Percentiles rank a stretch among this genome's conserved stretches.
Conservation (phyloP, 2,888 invertebrate genomes). For the Volucella inanis region DNA sequence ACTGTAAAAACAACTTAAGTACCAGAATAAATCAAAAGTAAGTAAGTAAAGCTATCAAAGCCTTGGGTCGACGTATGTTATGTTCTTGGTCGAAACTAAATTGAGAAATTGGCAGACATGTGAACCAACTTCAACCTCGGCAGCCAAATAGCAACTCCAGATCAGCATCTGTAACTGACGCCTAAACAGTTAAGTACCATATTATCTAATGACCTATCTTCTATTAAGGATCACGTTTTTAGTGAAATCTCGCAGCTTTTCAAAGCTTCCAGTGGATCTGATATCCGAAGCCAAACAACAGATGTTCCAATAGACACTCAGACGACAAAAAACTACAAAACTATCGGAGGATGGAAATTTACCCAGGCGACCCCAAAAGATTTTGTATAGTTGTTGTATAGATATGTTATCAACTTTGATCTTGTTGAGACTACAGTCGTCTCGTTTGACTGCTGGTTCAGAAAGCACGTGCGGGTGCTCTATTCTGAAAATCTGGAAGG, state of each 20-base stretch:
- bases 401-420: too few relatives aligned
- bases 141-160: conserved; percentile 1
- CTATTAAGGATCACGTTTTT: background rate
- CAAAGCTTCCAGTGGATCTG: background rate
- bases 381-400: too few relatives aligned
- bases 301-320: background rate
- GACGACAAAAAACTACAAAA: background rate
- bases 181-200: background rate
- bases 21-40: too few relatives aligned
- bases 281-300: background rate
- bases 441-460: too few relatives aligned
- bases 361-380: background rate
- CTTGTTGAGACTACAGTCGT: too few relatives aligned
- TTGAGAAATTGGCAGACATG: background rate
- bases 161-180: background rate
- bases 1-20: too few relatives aligned
- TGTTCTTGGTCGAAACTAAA: conserved; percentile 1
- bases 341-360: background rate
- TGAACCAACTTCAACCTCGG: background rate
- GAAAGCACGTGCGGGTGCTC: too few relatives aligned
- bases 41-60: background rate
- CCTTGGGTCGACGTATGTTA: background rate
- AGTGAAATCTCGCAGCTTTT: background rate
- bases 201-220: conserved; percentile 2
- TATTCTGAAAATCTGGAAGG: too few relatives aligned